A percentile compares a stretch with the other conserved stretches of the same genome.
These are phyloP conservation scores for Silurus aristotelis DNA, from an alignment of 2,797 vertebrate genomes.

Conservation along the genomic window DNA sequence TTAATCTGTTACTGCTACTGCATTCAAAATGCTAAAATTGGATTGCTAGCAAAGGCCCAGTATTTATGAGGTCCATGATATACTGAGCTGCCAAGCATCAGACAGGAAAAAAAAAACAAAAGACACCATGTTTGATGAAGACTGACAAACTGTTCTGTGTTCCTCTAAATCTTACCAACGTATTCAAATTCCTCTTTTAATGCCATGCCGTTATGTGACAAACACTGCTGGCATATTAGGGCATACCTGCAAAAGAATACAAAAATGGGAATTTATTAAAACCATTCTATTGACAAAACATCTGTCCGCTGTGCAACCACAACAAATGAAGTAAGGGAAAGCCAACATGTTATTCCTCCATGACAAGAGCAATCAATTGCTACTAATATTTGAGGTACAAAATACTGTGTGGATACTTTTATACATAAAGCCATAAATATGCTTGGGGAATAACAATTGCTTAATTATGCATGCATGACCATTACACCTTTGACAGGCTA, in stretches of 20 bases:
- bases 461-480: background rate
- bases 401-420: background rate
- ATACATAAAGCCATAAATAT: background rate
- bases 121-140: conserved; percentile 71
- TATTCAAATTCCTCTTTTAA: conserved; percentile 99
- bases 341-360: background rate
- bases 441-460: background rate
- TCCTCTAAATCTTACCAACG: conserved; percentile 85
- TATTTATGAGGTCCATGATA: conserved; percentile 77
- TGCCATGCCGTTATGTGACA: conserved; percentile 99
- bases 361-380: background rate
- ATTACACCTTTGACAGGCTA: background rate
- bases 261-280: conserved; percentile 27
- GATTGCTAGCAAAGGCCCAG: conserved; percentile 67
- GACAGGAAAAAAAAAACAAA: conserved; percentile 68
- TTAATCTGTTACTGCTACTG: conserved; percentile 66
- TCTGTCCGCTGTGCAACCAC: background rate
- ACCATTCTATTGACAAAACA: background rate
- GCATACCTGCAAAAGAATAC: conserved; percentile 81
- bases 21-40: conserved; percentile 65
- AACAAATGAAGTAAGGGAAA: background rate
- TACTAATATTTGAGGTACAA: background rate
- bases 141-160: conserved; percentile 67
- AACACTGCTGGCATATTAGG: conserved; percentile 97
- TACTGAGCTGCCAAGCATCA: conserved; percentile 72